A percentile compares a stretch with the other conserved stretches of the same genome.
phyloP scores from a whole-genome alignment of 2,797 vertebrate genomes.

The Furcifer pardalis region DNA sequence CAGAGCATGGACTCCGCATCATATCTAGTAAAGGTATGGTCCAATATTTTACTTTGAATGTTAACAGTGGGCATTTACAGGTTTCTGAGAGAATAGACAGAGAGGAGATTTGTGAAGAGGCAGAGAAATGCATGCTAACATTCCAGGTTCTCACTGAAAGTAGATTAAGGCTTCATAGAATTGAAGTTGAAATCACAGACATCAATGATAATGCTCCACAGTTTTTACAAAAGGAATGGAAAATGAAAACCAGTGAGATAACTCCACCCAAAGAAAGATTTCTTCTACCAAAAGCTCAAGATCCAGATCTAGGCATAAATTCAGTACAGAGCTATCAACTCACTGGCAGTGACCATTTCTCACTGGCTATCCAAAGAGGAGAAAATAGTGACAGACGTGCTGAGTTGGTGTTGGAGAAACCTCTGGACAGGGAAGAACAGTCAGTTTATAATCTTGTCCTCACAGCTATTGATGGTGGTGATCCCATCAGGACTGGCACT shows the following conservation, averaged over 20 bases:
- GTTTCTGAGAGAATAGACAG: conserved; percentile 73
- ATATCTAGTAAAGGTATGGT: conserved; percentile 62
- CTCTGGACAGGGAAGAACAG: conserved; percentile 10
- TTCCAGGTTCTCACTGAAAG: conserved; percentile 1
- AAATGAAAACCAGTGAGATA: conserved; percentile 73
- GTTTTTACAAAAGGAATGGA: conserved; percentile 71
- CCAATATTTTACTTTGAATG: conserved; percentile 67
- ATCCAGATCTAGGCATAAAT: conserved; percentile 65
- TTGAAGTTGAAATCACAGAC: conserved; percentile 69
- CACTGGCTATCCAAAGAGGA: background rate
- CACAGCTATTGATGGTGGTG: background rate
- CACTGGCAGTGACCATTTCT: conserved; percentile 15
- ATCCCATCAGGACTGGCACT: conserved; percentile 12
- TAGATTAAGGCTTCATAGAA: conserved; percentile 44
- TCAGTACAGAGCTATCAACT: conserved; percentile 4
- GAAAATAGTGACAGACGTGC: background rate
- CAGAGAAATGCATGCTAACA: conserved; percentile 29
- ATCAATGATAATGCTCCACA: conserved; percentile 74
- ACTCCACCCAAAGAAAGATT: conserved; percentile 62
- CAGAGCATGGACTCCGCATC: conserved; percentile 61
- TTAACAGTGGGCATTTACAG: conserved; percentile 64
- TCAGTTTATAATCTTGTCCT: conserved; percentile 5
- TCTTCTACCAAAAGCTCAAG: conserved; percentile 71
- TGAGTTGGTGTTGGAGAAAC: background rate
- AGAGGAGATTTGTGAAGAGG: conserved; percentile 74